Base-by-base conservation (phyloP, 2,888 invertebrate species). In the Drosophila mayaguana region DNA sequence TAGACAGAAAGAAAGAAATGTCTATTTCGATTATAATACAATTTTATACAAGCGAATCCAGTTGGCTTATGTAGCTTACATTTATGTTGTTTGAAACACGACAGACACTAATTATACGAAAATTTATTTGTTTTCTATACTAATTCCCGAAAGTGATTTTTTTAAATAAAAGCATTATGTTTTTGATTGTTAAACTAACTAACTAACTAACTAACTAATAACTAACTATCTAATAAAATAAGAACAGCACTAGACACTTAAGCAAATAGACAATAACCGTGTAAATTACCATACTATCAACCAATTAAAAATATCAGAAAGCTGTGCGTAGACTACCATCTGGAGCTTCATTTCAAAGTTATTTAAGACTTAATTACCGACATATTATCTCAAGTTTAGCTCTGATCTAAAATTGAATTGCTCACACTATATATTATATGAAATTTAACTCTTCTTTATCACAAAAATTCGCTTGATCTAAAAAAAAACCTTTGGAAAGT, bases 61-160 rank as follows among this genome's bases (percentile, higher is more conserved):
- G 16, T 5, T 18, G 40, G 60, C 53, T 42, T 61, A 61, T 53
- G n/a, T 16, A n/a, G 60, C 53, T 61, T 42, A 53, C 40, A 40
- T 53, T 53, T 53, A 53, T 50, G 50, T 34, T 34, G 7, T 34
- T 20, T 36, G 14, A 22, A 59, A 36, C 34, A 34, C n/a, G 56
- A 34, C 42, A 20, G 18, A 28, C 55, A 28, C 55, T 11, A 32
- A 42, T 18, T 20, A 32, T 14, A 7, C 12, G 7, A 18, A 12
- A 32, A 18, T 50, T 50, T 50, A 32, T 50, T 32, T 12, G 18
- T 12, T 18, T 48, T 32, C 3, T 28, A 28, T 28, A 28, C 8
- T 8, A 28, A 28, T 1, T 28, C 28, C 7, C 28, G 8, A 28
- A 28, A 28, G 7, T 7, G 28, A 28, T 28, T 28, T n/a, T 16